Percentiles rank a stretch among this genome's conserved stretches.
phyloP scores from a whole-genome alignment of 2,888 invertebrate genomes.

The Rhamnusium bicolor region DNA sequence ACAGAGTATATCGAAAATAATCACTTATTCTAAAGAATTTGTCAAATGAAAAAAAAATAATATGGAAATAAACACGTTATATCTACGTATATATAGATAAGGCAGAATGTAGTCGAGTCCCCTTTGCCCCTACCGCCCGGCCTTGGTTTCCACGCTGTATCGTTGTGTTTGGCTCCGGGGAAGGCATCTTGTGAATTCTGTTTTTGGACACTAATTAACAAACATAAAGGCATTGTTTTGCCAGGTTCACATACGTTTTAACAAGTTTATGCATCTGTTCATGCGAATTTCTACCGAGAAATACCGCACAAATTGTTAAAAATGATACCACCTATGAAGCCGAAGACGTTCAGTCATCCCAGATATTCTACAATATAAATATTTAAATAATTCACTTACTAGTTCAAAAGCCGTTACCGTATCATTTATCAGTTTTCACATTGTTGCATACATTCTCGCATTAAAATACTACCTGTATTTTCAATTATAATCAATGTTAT shows the following conservation, averaged over 20 bases:
- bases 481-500: too few relatives aligned
- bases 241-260: conserved; percentile 63
- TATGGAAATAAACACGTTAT: too few relatives aligned
- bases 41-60: too few relatives aligned
- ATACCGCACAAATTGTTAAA: conserved; percentile 51
- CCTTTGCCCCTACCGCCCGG: not conserved
- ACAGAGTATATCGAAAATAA: too few relatives aligned
- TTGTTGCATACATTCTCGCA: not conserved
- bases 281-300: conserved; percentile 51
- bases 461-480: too few relatives aligned
- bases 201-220: conserved; percentile 69
- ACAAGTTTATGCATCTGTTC: conserved; percentile 60
- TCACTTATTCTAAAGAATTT: too few relatives aligned
- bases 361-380: conserved; percentile 22
- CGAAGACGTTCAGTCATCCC: conserved; percentile 37
- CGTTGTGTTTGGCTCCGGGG: conserved; percentile 16
- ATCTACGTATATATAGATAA: too few relatives aligned
- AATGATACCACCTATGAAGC: conserved; percentile 44
- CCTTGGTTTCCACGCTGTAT: not conserved
- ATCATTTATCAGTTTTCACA: not conserved
- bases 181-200: conserved; percentile 64
- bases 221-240: conserved; percentile 68
- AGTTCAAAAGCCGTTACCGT: not conserved
- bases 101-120: too few relatives aligned
- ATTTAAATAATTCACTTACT: conserved; percentile 17